phyloP scores from a whole-genome alignment of 1,140 invertebrate species.

The Philotrypesis tridentata region DNA sequence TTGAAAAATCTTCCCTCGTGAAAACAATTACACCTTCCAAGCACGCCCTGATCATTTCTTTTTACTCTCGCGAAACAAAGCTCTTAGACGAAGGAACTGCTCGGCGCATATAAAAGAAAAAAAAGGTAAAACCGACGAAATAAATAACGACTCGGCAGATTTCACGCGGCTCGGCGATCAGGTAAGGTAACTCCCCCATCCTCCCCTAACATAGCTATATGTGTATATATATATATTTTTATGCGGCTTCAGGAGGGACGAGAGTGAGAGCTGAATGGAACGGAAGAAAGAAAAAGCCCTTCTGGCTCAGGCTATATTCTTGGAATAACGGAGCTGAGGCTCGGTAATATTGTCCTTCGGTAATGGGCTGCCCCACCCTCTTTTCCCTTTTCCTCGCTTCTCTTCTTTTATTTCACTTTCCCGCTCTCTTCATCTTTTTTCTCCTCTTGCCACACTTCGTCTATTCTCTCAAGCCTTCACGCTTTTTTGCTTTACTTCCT shows the following conservation, averaged over 20 bases:
- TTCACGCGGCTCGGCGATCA: conserved; percentile 15
- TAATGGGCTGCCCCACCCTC: conserved; percentile 32
- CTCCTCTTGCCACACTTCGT: conserved; percentile 9
- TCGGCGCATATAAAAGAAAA: background rate
- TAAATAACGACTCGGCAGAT: conserved; percentile 4
- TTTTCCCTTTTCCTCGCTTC: background rate
- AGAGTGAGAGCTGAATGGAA: conserved; percentile 17
- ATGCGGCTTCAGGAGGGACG: conserved; percentile 7
- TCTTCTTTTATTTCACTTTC: background rate
- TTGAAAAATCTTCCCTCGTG: conserved; percentile 24
- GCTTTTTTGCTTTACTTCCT: background rate
- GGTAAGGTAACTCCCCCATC: too few relatives aligned
- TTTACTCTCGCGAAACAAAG: conserved; percentile 14
- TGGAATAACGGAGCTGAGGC: conserved; percentile 46
- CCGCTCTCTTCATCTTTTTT: conserved; percentile 2
- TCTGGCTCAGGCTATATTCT: conserved; percentile 45
- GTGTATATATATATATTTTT: background rate
- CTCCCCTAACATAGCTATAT: too few relatives aligned
- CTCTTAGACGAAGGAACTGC: background rate
- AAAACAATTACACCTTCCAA: conserved; percentile 29
- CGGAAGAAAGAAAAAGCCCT: conserved; percentile 38
- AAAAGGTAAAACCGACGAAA: conserved; percentile 6
- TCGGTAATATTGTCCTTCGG: conserved; percentile 41
- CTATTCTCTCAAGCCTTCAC: background rate
- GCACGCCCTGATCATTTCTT: conserved; percentile 19